phyloP scores from a whole-genome alignment of 2,113 vertebrate species.

The Dasyprocta punctata region DNA sequence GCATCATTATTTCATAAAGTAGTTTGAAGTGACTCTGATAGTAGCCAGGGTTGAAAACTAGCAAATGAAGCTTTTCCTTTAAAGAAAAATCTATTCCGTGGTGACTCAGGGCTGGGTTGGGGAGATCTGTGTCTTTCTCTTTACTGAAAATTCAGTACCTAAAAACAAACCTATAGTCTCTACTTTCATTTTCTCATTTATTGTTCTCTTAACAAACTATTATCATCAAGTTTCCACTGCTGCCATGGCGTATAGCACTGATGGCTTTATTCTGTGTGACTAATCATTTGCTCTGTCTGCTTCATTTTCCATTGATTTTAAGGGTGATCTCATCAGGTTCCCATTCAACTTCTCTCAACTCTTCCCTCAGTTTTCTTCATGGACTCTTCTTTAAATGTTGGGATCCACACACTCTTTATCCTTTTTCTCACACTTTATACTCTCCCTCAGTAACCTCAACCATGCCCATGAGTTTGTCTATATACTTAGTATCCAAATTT shows the following conservation, averaged over 20 bases:
- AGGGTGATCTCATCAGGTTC: not conserved
- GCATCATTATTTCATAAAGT: conserved; percentile 10
- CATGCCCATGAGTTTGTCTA: not conserved
- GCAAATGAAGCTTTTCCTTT: not conserved
- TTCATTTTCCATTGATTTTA: not conserved
- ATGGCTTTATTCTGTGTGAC: not conserved
- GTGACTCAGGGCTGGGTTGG: not conserved
- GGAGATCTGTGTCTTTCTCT: not conserved
- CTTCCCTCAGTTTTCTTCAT: not conserved
- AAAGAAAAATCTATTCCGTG: not conserved
- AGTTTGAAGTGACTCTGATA: conserved; percentile 7
- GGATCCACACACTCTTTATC: not conserved
- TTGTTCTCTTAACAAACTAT: not conserved
- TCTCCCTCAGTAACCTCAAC: not conserved
- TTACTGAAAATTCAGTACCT: not conserved
- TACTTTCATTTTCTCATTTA: not conserved
- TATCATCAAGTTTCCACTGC: not conserved
- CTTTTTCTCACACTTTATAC: not conserved
- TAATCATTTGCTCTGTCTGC: not conserved
- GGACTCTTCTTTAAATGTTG: not conserved
- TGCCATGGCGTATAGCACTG: fast-evolving
- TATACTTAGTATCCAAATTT: not conserved
- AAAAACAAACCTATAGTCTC: not conserved
- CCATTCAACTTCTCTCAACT: not conserved
- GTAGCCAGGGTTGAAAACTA: not conserved